phyloP scores from a whole-genome alignment of 2,888 invertebrate genomes.

The Sphaeridia pumilis region DNA sequence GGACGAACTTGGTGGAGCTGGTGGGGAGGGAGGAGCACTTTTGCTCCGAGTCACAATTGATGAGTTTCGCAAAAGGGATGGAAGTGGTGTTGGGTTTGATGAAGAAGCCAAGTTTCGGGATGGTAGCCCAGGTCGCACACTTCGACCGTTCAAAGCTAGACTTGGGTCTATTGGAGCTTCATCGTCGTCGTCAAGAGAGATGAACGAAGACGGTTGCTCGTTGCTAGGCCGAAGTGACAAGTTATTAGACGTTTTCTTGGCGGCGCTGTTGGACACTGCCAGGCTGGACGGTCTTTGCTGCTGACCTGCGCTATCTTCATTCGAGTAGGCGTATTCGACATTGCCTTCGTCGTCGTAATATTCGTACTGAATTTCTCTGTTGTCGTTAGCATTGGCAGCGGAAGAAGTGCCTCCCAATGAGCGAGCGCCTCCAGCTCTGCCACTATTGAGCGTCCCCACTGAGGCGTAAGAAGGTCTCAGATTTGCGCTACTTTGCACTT shows the following conservation, averaged over 20 bases:
- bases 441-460: not conserved
- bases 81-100: constrained; percentile 17
- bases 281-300: not conserved
- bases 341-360: constrained; percentile 31
- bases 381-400: not conserved
- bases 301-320: constrained; percentile 16
- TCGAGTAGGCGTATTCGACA: constrained; percentile 27
- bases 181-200: constrained; percentile 27
- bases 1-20: constrained; percentile 12
- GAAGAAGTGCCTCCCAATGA: not conserved
- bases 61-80: constrained; percentile 13
- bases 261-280: not conserved
- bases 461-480: not conserved
- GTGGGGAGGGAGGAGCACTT: constrained; percentile 8
- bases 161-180: constrained; percentile 11
- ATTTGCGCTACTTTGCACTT: constrained; percentile 13
- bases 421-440: not conserved
- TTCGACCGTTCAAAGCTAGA: constrained; percentile 24
- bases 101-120: constrained; percentile 15
- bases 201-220: constrained; percentile 18
- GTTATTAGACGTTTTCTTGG: not conserved
- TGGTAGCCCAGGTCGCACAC: constrained; percentile 20
- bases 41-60: constrained; percentile 4
- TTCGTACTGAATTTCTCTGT: constrained; percentile 29
- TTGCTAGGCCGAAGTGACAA: not conserved